These are phyloP conservation scores for Ophion slaviceki DNA, from an alignment of 2,888 invertebrate species.

Conservation along the genomic window DNA sequence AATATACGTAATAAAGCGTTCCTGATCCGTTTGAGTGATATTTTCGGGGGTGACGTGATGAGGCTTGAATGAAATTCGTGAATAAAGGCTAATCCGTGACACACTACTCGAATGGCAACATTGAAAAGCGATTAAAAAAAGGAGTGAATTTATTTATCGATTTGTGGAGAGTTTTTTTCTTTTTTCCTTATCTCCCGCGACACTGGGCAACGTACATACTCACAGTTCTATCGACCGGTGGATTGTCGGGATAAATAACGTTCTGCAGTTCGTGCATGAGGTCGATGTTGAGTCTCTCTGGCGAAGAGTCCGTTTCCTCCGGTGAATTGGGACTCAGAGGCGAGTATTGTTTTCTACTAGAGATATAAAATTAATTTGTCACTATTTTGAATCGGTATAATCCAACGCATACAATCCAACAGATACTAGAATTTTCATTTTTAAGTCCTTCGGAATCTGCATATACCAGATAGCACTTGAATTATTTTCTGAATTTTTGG, in stretches of 20 bases:
- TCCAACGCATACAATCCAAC: too few species aligned
- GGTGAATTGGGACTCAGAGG: conserved; percentile 85
- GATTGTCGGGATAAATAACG: conserved; percentile 86
- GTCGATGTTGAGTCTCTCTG: conserved; percentile 85
- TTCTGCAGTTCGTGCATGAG: conserved; percentile 89
- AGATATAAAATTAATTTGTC: conserved; percentile 4
- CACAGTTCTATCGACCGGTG: conserved; percentile 88
- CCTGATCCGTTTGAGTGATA: not conserved
- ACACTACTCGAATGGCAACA: conserved; percentile 45
- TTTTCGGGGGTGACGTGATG: not conserved
- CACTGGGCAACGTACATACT: conserved; percentile 78
- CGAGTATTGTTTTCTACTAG: conserved; percentile 83
- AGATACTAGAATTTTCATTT: too few species aligned
- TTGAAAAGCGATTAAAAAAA: conserved; percentile 39
- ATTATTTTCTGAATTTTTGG: too few species aligned
- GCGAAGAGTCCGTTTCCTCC: conserved; percentile 83
- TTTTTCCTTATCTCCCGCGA: not conserved
- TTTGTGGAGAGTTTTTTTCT: not conserved
- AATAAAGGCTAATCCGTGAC: not conserved
- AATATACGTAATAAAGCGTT: not conserved
- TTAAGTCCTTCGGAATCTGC: too few species aligned
- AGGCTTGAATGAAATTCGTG: not conserved
- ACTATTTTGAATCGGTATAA: not conserved
- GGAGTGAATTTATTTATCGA: not conserved
- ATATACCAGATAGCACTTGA: too few species aligned